These are phyloP conservation scores for Lepidurus arcticus DNA, from an alignment of 1,140 invertebrate species.

Conservation along the genomic window DNA sequence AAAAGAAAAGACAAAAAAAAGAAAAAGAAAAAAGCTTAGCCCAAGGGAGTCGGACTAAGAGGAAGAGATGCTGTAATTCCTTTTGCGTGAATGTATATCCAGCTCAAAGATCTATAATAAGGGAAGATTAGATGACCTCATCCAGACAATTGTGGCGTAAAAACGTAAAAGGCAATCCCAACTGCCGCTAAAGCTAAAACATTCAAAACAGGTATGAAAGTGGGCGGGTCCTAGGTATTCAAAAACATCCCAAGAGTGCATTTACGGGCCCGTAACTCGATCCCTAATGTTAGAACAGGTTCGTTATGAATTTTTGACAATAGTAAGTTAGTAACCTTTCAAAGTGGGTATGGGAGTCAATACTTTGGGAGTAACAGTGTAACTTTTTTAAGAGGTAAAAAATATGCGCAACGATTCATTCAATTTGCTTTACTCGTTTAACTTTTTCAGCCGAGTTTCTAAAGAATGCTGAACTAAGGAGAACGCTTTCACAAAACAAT, in stretches of 20 bases:
- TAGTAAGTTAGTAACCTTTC: not conserved
- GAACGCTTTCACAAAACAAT: too few species aligned
- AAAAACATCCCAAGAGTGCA: not conserved
- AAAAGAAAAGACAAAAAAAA: too few species aligned
- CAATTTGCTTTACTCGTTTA: too few species aligned
- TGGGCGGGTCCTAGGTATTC: not conserved
- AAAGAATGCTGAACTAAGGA: too few species aligned
- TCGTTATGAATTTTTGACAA: not conserved
- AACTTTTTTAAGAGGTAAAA: too few species aligned
- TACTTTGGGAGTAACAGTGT: not conserved
- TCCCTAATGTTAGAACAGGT: not conserved
- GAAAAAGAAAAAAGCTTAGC: not conserved
- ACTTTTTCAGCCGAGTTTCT: too few species aligned
- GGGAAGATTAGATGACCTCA: conserved; percentile 14
- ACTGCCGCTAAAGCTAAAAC: not conserved
- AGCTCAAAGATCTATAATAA: not conserved
- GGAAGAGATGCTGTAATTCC: not conserved
- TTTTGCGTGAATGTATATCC: conserved; percentile 2
- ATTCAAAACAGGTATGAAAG: conserved; percentile 11
- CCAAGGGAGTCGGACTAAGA: not conserved
- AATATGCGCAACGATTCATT: too few species aligned
- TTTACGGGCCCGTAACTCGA: not conserved
- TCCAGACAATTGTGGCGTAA: not conserved
- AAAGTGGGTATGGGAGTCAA: not conserved
- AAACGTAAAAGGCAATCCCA: not conserved